Conservation (phyloP, 2,113 vertebrate species). For the Indicator indicator region DNA sequence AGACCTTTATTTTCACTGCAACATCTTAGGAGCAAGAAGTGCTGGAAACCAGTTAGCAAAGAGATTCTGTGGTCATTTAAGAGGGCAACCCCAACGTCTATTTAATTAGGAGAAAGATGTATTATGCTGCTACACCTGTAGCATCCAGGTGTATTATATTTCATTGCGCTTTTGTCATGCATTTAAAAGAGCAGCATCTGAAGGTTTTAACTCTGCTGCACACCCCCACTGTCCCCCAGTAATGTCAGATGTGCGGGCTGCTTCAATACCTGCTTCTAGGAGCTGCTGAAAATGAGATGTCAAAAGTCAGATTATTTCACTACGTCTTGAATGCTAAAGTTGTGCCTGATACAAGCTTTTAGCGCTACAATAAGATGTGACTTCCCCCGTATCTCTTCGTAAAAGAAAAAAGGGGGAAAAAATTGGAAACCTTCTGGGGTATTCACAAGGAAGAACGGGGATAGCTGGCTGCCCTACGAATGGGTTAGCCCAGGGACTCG, state of each 20-base stretch:
- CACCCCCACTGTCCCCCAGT: fast-evolving
- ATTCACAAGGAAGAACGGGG: fast-evolving
- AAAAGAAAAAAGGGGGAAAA: background rate
- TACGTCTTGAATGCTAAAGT: fast-evolving
- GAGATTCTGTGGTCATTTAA: background rate
- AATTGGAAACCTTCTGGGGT: background rate
- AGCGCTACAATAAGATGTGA: fast-evolving
- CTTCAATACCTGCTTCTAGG: fast-evolving
- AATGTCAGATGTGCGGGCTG: fast-evolving
- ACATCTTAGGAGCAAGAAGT: fast-evolving
- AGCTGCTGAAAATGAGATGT: fast-evolving
- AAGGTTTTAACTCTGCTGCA: fast-evolving
- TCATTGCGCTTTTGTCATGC: background rate
- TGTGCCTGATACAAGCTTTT: fast-evolving
- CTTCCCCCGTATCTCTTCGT: no score
- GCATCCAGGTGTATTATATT: background rate
- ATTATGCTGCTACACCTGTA: background rate
- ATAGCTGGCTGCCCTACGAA: background rate
- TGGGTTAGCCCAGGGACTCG: background rate
- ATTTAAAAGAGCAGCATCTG: fast-evolving
- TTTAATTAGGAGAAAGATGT: background rate
- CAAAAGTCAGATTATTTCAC: fast-evolving
- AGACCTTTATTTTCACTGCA: background rate
- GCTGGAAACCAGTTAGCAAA: background rate
- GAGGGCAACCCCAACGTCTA: background rate